Evolutionary conservation across 1,140 invertebrate genomes (phyloP).

Genomic region (Diachasmimorpha longicaudata): DNA sequence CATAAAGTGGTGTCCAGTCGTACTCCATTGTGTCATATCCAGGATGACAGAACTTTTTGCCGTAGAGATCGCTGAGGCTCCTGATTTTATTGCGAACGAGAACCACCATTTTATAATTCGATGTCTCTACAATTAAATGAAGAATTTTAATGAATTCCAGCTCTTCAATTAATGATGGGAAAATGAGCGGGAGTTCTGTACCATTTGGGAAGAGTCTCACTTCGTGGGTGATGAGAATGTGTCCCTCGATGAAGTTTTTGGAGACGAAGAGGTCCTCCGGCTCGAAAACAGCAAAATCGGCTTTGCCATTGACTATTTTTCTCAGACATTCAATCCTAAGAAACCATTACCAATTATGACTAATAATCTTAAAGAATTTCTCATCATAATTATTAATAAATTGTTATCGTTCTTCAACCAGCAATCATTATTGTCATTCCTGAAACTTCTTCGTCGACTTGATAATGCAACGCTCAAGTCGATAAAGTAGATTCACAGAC

Average conservation of each 20-base stretch:
- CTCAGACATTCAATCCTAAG: slow-evolving; percentile 78
- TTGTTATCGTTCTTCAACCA: neutral
- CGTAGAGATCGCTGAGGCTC: slow-evolving; percentile 68
- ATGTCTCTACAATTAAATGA: slow-evolving; percentile 58
- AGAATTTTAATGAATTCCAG: neutral
- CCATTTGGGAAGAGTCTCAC: slow-evolving; percentile 62
- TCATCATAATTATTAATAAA: neutral
- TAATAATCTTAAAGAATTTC: too few species aligned
- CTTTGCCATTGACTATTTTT: slow-evolving; percentile 72
- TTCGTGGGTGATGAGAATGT: slow-evolving; percentile 75
- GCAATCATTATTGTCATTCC: too few species aligned
- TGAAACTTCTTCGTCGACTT: too few species aligned
- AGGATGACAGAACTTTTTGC: slow-evolving; percentile 77
- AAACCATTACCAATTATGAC: neutral
- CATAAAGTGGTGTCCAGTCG: slow-evolving; percentile 72
- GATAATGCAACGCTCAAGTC: too few species aligned
- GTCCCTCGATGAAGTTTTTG: slow-evolving; percentile 68
- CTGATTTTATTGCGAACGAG: slow-evolving; percentile 70
- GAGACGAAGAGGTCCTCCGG: slow-evolving; percentile 78
- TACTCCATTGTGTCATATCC: slow-evolving; percentile 67
- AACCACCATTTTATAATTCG: slow-evolving; percentile 73
- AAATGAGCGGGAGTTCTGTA: slow-evolving; percentile 37
- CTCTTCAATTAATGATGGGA: neutral
- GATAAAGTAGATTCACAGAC: too few species aligned
- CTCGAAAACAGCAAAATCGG: slow-evolving; percentile 82